Evolutionary conservation across 2,113 vertebrate species (phyloP), one percentile per base, ranked within the genome.

Genomic region (Pholis gunnellus): DNA sequence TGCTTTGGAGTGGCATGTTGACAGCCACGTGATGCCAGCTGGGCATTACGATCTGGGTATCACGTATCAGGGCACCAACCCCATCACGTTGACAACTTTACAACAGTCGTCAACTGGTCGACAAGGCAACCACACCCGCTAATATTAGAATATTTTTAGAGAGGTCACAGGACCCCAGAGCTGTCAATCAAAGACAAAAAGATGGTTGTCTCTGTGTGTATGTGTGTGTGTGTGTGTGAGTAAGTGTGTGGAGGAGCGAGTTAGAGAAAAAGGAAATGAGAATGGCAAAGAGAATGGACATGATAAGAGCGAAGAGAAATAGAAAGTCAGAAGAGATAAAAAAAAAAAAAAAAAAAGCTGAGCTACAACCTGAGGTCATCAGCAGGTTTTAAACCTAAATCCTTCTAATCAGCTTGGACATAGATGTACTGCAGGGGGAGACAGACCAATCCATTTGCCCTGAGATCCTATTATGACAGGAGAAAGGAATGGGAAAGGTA

Each of bases 391-490:
- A 86, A 87, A 81, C 60, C 78, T 78, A 86, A 91, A 93, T 87
- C 87, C 89, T 74, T 88, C 79, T 88, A 89, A 93, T 91, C 84
- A 91, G 82, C 84, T 82, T 80, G 79, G 50, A 78, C 85, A 83
- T 82, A 83, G 25, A 29, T 59, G 25, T 27, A 27, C n/a, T 56
- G 54, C 82, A 82, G 82, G 50, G 22, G 64, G 83, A 31, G 82
- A 85, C 73, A 70, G 83, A 91, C 81, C 91, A 90, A 90, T 90
- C 84, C 77, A 87, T 84, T 83, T 81, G 56, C 59, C 46, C 89
- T 27, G 22, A 92, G 77, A 93, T 92, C 87, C 91, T 86, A 90
- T 92, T 92, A 90, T 92, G 89, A 90, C 88, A 83, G 80, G 31
- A 68, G 82, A 86, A 83, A 86, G 74, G 50, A 87, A 71, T 72